These are phyloP conservation scores for Oscheius myriophilus DNA, from an alignment of 2,888 invertebrate genomes.

Conservation along the genomic window DNA sequence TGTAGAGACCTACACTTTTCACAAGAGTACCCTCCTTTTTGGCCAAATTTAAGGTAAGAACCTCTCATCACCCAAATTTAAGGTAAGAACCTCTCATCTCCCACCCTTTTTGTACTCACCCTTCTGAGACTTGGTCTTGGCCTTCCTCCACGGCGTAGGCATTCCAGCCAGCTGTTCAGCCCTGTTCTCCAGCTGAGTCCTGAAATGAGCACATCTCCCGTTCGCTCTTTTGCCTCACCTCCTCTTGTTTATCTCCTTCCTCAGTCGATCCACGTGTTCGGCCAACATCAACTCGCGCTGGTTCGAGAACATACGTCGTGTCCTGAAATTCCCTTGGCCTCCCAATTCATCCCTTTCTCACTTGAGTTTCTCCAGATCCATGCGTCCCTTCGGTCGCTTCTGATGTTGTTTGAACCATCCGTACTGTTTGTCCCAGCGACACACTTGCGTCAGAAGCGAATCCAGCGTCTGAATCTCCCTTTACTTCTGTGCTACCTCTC, in stretches of 20 bases:
- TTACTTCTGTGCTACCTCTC: neutral
- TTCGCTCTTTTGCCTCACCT: conserved; percentile 43
- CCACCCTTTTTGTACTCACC: conserved; percentile 32
- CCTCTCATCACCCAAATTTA: too few relatives aligned
- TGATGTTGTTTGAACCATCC: conserved; percentile 53
- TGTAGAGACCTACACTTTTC: too few relatives aligned
- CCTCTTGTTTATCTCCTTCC: conserved; percentile 55
- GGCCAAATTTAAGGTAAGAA: too few relatives aligned
- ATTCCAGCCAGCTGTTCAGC: conserved; percentile 52
- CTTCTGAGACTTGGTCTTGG: conserved; percentile 34
- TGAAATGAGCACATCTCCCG: neutral
- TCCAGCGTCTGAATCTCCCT: conserved; percentile 40
- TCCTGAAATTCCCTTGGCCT: neutral
- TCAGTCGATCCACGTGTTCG: conserved; percentile 51
- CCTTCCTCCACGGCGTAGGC: conserved; percentile 54
- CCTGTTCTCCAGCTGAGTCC: conserved; percentile 47
- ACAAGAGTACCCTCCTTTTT: too few relatives aligned
- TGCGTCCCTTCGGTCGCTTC: conserved; percentile 38
- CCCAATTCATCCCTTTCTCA: conserved; percentile 4
- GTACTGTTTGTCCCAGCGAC: conserved; percentile 54
- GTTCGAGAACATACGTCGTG: conserved; percentile 28
- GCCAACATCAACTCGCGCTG: conserved; percentile 45
- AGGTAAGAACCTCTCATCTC: too few relatives aligned
- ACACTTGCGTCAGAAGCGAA: conserved; percentile 51
- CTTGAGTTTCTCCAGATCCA: conserved; percentile 37